Conservation (phyloP, 2,888 invertebrate species). For the Lamellibrachia columna region DNA sequence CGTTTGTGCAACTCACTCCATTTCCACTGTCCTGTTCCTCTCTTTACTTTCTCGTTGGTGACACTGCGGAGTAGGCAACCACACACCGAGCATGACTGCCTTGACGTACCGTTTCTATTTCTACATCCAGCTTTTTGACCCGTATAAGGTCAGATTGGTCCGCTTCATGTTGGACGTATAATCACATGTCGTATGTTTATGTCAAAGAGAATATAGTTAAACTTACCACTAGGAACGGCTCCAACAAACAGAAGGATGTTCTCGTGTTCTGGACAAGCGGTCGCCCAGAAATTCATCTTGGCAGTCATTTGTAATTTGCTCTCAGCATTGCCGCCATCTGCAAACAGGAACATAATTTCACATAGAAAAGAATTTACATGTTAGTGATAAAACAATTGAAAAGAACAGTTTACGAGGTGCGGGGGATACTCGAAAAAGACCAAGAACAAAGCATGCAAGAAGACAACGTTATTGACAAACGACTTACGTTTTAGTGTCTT, state of each 20-base stretch:
- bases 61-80: too few relatives aligned
- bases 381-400: neutral
- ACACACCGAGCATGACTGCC: too few relatives aligned
- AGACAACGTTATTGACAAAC: neutral
- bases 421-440: too few relatives aligned
- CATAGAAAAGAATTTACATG: neutral
- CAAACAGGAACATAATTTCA: neutral
- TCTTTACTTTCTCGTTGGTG: too few relatives aligned
- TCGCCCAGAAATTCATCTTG: constrained; percentile 29
- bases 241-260: constrained; percentile 28
- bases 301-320: constrained; percentile 20
- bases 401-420: too few relatives aligned
- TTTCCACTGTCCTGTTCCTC: too few relatives aligned
- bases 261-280: constrained; percentile 23
- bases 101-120: too few relatives aligned
- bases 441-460: neutral
- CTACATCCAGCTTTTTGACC: too few relatives aligned
- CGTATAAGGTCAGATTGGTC: too few relatives aligned
- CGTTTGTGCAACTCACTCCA: too few relatives aligned
- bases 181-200: neutral
- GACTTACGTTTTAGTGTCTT: neutral
- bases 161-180: too few relatives aligned
- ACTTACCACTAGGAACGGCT: neutral
- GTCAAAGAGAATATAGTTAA: neutral
- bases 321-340: neutral